These are phyloP conservation scores for Pitta sordida DNA, from an alignment of 2,113 vertebrate genomes.

Conservation along the genomic window DNA sequence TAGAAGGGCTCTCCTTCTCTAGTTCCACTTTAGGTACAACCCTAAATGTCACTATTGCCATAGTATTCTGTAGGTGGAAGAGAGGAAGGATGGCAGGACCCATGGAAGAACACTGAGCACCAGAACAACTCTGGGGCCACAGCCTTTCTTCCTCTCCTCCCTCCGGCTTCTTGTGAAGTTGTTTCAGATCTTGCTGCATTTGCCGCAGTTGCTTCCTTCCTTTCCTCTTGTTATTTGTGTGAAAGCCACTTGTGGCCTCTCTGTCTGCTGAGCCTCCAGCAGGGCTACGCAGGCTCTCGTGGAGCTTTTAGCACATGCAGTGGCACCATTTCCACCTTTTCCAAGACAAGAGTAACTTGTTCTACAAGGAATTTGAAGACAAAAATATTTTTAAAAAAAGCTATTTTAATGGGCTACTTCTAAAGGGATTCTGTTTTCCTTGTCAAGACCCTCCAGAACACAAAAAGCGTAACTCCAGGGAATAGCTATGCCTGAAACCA, in stretches of 20 bases:
- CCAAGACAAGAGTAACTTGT: background rate
- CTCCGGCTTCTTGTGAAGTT: background rate
- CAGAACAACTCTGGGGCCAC: accelerated
- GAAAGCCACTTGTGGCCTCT: background rate
- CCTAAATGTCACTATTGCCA: background rate
- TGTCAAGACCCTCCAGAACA: background rate
- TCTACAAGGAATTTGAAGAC: background rate
- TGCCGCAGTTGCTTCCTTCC: background rate
- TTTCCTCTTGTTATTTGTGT: background rate
- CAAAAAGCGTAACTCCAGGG: background rate
- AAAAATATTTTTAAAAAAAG: too few species aligned
- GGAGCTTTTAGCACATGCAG: background rate
- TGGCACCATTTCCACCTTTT: background rate
- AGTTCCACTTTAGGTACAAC: background rate
- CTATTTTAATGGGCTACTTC: background rate
- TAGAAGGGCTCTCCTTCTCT: background rate
- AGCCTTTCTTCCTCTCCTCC: background rate
- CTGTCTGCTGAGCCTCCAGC: background rate
- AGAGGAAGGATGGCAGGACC: background rate
- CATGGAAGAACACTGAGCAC: background rate
- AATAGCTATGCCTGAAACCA: background rate
- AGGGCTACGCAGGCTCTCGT: background rate
- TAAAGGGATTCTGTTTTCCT: background rate
- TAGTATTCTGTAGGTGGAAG: background rate
- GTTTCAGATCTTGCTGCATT: background rate